Percentiles rank a stretch among this genome's conserved stretches.
Conservation (phyloP, 2,113 vertebrate genomes). For the Hippoglossus stenolepis region DNA sequence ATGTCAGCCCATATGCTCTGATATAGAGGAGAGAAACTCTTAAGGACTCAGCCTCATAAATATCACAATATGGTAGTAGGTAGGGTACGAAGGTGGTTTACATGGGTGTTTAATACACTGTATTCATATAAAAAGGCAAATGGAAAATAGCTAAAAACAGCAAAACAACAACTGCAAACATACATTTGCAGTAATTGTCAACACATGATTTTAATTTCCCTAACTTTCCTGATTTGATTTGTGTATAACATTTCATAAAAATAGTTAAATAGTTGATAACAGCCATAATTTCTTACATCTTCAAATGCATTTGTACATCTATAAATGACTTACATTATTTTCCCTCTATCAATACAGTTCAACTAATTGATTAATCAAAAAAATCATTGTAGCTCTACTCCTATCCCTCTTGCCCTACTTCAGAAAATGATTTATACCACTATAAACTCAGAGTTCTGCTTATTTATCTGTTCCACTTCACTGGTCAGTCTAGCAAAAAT, state of each 20-base stretch:
- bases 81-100: neutral
- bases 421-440: neutral
- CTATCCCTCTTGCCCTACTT: neutral
- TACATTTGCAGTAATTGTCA: neutral
- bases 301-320: neutral
- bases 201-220: neutral
- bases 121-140: neutral
- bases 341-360: neutral
- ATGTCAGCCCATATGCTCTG: no score
- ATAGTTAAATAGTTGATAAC: neutral
- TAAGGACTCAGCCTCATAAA: neutral
- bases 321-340: neutral
- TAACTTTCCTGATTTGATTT: neutral
- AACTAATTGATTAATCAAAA: neutral
- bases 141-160: neutral
- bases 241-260: no score
- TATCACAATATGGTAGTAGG: neutral
- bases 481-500: constrained; percentile 6
- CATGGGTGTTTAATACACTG: neutral
- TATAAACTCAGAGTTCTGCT: constrained; percentile 2
- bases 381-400: neutral
- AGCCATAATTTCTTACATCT: neutral
- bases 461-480: constrained; percentile 28
- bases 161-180: neutral
- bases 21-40: no score